Base-by-base conservation (phyloP, 2,113 vertebrate species). In the Myodes glareolus region DNA sequence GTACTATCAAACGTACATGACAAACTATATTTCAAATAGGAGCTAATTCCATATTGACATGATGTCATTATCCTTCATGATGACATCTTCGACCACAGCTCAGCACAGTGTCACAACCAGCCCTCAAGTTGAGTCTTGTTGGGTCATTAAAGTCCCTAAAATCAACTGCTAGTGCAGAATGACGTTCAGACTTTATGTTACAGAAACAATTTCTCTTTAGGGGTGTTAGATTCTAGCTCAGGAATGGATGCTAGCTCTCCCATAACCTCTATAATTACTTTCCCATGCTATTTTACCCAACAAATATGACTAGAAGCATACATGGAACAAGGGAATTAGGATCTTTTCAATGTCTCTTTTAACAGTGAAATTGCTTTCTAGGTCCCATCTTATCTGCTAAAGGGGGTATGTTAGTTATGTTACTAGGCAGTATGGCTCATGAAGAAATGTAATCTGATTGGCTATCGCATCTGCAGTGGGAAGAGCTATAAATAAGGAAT, bases 341-440 rank as follows among this genome's bases (percentile, higher is more conserved):
- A 39, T 39, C 78, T 81, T 25, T 39, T 27, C 52, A 81, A 58
- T 85, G 65, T 81, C 45, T 88, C 45, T 10, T 50, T 91, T 68
- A 63, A 92, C 52, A 55, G 77, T 92, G 65, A 96, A 73, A 65
- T 97, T 61, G 47, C 39, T 97, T 96, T 94, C 72, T 77, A 78
- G 39, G 72, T 94, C 58, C 50, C 55, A 78, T 95, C 42, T 96
- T 90, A 88, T 58, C 45, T 77, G 14, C 94, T 87, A 94, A 67
- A 91, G 47, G n/a, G 89, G 17, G 1, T 75, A 39, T 73, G 17
- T n/a, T 73, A 55, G 14, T n/a, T 73, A 55, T 14, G 36, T 92
- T 88, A 77, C 47, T 25, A 55, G 68, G 70, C 70, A 96, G 58
- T 16, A 92, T 33, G 78, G 33, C 47, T 95, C 50, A 93, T 7